These are phyloP conservation scores for Drosophila lowei DNA, from an alignment of 1,140 invertebrate genomes.

Conservation along the genomic window DNA sequence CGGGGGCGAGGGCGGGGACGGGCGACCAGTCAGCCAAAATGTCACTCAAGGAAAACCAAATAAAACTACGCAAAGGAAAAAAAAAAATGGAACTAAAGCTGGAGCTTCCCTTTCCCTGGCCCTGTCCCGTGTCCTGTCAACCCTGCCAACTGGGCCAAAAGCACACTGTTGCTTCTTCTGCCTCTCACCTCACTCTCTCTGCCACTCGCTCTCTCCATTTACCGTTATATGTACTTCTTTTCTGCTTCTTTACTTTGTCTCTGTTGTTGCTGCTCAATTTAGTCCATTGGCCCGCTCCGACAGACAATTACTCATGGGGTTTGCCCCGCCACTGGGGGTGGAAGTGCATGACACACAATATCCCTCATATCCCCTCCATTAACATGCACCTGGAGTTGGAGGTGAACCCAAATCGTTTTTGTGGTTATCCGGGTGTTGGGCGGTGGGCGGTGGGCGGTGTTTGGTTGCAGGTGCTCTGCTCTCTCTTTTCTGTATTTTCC, in stretches of 20 bases:
- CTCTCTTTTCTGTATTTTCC: conserved; percentile 31
- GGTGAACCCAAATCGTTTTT: conserved; percentile 70
- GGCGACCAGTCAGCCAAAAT: conserved; percentile 45
- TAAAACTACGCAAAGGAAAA: conserved; percentile 58
- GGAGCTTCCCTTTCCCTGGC: conserved; percentile 1
- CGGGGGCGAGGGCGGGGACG: neutral
- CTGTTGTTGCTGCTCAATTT: conserved; percentile 59
- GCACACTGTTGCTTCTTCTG: conserved; percentile 67
- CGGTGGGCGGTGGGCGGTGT: conserved; percentile 74
- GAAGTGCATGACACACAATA: conserved; percentile 78
- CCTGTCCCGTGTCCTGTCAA: conserved; percentile 17
- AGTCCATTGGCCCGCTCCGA: conserved; percentile 48
- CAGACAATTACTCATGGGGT: conserved; percentile 57
- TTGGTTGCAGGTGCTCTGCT: conserved; percentile 62
- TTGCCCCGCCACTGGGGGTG: conserved; percentile 48
- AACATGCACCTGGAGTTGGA: conserved; percentile 45
- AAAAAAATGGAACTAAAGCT: conserved; percentile 28
- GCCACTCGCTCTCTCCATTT: neutral
- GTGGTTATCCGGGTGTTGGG: conserved; percentile 69
- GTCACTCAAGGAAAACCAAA: conserved; percentile 64
- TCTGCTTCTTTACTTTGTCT: conserved; percentile 8
- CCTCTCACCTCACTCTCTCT: neutral
- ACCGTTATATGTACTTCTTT: conserved; percentile 2
- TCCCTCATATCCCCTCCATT: conserved; percentile 43
- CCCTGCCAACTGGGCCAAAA: conserved; percentile 49